Evolutionary conservation across 2,113 vertebrate species (phyloP).

Genomic region (Grallaria varia): DNA sequence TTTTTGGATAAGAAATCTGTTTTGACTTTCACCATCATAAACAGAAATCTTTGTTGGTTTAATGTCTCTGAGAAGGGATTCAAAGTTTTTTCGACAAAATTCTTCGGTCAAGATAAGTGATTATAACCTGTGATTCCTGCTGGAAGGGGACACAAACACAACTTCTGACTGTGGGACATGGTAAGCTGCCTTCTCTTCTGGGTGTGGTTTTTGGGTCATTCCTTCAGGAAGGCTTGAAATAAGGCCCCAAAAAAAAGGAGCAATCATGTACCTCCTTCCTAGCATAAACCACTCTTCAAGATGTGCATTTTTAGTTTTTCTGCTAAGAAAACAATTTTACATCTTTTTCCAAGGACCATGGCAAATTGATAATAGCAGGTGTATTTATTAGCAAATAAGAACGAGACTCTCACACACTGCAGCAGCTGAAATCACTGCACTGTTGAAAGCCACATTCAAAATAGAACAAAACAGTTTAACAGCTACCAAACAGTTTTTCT

Average conservation of each 20-base stretch:
- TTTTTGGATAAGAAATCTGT: not conserved
- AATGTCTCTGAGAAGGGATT: not conserved
- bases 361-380: not conserved
- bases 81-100: not conserved
- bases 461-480: not conserved
- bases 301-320: not conserved
- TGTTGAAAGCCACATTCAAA: constrained; percentile 1
- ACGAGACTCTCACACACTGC: not conserved
- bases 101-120: not conserved
- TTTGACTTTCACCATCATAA: not conserved
- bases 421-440: constrained; percentile 8
- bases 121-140: not conserved
- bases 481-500: not conserved
- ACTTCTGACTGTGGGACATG: not conserved
- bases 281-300: not conserved
- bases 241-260: not conserved
- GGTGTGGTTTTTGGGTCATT: not conserved
- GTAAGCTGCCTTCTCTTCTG: not conserved
- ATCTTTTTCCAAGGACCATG: not conserved
- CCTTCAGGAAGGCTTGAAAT: not conserved
- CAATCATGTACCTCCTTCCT: not conserved
- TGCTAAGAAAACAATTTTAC: not conserved
- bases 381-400: not conserved
- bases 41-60: not conserved
- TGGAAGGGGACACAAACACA: not conserved